phyloP scores from a whole-genome alignment of 2,797 vertebrate species.

The Acanthopagrus latus region DNA sequence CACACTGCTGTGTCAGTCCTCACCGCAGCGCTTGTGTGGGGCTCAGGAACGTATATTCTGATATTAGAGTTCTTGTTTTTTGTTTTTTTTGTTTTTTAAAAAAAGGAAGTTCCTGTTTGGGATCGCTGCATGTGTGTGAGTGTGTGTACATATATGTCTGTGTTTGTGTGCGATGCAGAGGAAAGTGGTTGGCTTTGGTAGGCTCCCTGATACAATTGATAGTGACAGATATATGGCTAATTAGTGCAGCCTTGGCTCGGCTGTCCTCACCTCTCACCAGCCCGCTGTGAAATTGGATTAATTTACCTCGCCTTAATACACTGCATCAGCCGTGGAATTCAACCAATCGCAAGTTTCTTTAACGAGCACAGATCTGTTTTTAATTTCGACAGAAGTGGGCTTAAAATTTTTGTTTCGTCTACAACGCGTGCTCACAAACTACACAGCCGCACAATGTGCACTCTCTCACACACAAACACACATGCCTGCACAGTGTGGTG shows the following conservation, averaged over 20 bases:
- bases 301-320: constrained; percentile 73
- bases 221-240: constrained; percentile 78
- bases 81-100: too few species aligned
- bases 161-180: constrained; percentile 43
- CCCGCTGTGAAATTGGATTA: constrained; percentile 81
- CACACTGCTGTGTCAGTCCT: constrained; percentile 14
- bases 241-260: constrained; percentile 72
- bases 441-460: background rate
- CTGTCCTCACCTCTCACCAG: constrained; percentile 80
- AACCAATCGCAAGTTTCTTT: constrained; percentile 58
- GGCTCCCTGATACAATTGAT: constrained; percentile 64
- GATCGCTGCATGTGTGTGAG: background rate
- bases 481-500: constrained; percentile 4
- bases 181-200: constrained; percentile 55
- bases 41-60: background rate
- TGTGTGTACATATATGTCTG: constrained; percentile 1
- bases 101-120: constrained; percentile 8
- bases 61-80: background rate
- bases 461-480: background rate
- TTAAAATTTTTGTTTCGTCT: constrained; percentile 35
- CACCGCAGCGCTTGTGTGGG: constrained; percentile 9
- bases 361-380: constrained; percentile 53
- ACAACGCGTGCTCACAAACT: constrained; percentile 4
- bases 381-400: constrained; percentile 27
- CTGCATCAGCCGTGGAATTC: constrained; percentile 52